phyloP scores from a whole-genome alignment of 2,888 invertebrate genomes.

The Thalpophila matura region DNA sequence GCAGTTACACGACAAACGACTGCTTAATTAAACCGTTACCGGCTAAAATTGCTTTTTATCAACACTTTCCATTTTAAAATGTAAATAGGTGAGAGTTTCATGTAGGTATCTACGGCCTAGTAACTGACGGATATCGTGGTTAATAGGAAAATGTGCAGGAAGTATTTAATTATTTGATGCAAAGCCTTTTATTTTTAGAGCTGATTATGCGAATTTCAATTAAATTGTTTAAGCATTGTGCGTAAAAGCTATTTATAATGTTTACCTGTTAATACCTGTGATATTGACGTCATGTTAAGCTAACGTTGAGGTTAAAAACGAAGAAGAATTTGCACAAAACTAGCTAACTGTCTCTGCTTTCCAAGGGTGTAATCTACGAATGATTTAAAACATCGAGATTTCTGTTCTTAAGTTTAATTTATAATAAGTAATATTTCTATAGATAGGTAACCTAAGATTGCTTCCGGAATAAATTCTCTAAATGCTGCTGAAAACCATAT shows the following conservation, averaged over 20 bases:
- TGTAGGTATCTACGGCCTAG: not conserved
- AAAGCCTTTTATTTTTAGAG: conserved; percentile 4
- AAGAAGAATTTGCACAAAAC: not conserved
- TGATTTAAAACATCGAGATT: no score
- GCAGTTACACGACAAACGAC: conserved; percentile 65
- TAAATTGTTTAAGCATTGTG: not conserved
- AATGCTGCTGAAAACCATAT: no score
- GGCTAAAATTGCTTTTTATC: conserved; percentile 70
- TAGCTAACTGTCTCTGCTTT: no score
- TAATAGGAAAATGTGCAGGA: not conserved
- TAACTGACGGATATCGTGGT: conserved; percentile 20
- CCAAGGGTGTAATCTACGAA: no score
- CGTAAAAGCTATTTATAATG: not conserved
- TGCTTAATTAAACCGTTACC: conserved; percentile 72
- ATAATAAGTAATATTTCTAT: no score
- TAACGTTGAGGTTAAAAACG: not conserved
- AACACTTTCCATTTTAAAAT: conserved; percentile 49
- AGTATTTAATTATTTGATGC: not conserved
- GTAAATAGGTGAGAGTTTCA: conserved; percentile 53
- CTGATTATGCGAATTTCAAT: not conserved
- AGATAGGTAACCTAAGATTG: no score
- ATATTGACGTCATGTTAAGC: not conserved
- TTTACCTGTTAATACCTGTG: not conserved
- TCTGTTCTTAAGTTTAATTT: no score
- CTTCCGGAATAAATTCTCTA: no score